Evolutionary conservation across 2,888 invertebrate species (phyloP).

Genomic region (Agonopterix arenella): DNA sequence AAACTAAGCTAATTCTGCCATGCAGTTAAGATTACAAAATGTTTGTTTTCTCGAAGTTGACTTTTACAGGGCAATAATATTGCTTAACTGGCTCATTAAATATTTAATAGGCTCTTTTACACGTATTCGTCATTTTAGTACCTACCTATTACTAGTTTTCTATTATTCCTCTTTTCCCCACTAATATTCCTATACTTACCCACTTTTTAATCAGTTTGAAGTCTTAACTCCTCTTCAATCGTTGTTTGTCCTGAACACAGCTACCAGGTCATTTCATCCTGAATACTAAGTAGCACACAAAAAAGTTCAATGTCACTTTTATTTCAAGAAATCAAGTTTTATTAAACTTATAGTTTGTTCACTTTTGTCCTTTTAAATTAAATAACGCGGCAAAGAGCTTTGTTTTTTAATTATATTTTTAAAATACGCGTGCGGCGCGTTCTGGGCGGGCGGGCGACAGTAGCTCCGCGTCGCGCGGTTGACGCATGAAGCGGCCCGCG

Average conservation of each 20-base stretch:
- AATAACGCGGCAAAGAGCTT: constrained; percentile 19
- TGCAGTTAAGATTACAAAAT: too few relatives aligned
- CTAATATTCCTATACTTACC: constrained; percentile 42
- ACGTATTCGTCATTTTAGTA: constrained; percentile 9
- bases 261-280: constrained; percentile 26
- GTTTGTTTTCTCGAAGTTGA: constrained; percentile 8
- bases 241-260: constrained; percentile 19
- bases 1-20: too few relatives aligned
- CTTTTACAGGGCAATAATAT: constrained; percentile 16
- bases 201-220: constrained; percentile 50
- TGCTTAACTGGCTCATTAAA: constrained; percentile 18
- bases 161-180: constrained; percentile 2
- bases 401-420: constrained; percentile 17
- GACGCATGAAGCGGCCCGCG: constrained; percentile 27
- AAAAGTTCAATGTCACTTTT: neutral
- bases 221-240: constrained; percentile 22
- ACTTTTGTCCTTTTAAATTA: constrained; percentile 7
- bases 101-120: constrained; percentile 16
- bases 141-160: neutral
- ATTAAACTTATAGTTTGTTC: constrained; percentile 5
- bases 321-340: constrained; percentile 7
- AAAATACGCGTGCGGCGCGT: constrained; percentile 18
- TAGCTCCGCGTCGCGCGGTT: constrained; percentile 22
- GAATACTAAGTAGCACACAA: constrained; percentile 17
- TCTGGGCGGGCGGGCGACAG: constrained; percentile 42